A percentile compares a stretch with the other conserved stretches of the same genome.
phyloP scores from a whole-genome alignment of 2,113 vertebrate genomes.

The Aegithalos caudatus region DNA sequence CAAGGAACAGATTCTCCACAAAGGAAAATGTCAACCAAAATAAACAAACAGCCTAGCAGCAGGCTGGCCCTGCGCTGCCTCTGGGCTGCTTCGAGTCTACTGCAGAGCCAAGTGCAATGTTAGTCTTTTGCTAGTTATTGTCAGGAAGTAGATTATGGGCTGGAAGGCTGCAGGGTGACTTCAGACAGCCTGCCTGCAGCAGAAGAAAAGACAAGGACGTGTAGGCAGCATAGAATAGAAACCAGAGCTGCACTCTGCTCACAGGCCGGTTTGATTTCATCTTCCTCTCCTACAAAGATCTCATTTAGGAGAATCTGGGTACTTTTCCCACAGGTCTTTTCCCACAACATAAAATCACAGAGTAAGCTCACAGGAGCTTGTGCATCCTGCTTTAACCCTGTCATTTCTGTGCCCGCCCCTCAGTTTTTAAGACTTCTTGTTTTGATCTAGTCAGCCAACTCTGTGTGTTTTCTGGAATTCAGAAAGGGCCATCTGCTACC shows the following conservation, averaged over 20 bases:
- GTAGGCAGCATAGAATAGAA: not conserved
- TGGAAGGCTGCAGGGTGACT: conserved; percentile 19
- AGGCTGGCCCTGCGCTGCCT: conserved; percentile 10
- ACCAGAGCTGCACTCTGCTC: not conserved
- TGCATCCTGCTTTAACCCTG: not conserved
- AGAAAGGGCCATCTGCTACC: not conserved
- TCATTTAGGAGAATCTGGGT: not conserved
- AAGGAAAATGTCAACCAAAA: conserved; percentile 54
- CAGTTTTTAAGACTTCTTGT: not conserved
- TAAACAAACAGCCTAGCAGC: conserved; percentile 28
- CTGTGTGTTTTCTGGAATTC: not conserved
- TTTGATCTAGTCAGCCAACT: not conserved
- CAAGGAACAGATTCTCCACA: conserved; percentile 29
- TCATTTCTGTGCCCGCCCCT: not conserved
- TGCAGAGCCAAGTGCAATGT: not conserved
- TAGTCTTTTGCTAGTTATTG: conserved; percentile 46
- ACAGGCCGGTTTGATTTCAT: not conserved
- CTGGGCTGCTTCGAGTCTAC: not conserved
- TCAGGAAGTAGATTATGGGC: conserved; percentile 17
- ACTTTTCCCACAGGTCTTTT: not conserved
- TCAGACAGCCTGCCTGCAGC: not conserved
- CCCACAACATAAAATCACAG: not conserved
- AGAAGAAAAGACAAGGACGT: not conserved
- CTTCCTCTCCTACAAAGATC: not conserved
- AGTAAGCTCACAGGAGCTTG: not conserved